These are phyloP conservation scores for Grapholita molesta DNA, from an alignment of 1,140 invertebrate genomes.

Conservation along the genomic window DNA sequence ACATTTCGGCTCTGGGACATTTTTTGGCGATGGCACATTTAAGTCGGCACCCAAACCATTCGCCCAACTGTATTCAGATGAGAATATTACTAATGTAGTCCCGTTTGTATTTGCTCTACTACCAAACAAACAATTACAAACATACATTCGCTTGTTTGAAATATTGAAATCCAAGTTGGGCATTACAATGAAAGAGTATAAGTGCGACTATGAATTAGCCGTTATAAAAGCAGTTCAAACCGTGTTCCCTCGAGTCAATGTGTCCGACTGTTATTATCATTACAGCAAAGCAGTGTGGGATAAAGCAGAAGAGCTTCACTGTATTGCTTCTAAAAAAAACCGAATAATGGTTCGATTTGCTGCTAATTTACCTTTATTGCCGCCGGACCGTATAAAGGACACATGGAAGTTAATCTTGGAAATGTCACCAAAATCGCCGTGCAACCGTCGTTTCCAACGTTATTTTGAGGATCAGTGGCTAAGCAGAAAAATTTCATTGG, in stretches of 20 bases:
- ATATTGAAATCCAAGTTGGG: conserved; percentile 7
- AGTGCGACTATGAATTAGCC: not conserved
- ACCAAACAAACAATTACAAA: not conserved
- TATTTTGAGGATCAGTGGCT: conserved; percentile 9
- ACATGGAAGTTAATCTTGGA: not conserved
- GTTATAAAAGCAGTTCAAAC: not conserved
- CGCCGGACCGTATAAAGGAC: not conserved
- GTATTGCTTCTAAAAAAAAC: conserved; percentile 1
- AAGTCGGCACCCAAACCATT: not conserved
- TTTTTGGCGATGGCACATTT: not conserved
- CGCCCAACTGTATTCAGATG: not conserved
- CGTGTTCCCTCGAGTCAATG: not conserved
- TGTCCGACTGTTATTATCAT: not conserved
- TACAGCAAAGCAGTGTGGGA: conserved; percentile 13
- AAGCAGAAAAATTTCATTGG: not conserved
- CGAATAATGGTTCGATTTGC: conserved; percentile 1
- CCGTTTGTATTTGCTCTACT: not conserved
- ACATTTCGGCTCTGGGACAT: not conserved
- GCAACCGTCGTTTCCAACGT: not conserved
- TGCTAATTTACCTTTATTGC: conserved; percentile 4
- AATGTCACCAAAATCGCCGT: not conserved
- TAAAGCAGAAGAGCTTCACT: conserved; percentile 5
- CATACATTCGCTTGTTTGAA: conserved; percentile 3
- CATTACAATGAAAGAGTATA: conserved; percentile 4
- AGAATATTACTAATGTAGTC: not conserved